These are phyloP conservation scores for Uria lomvia DNA, from an alignment of 2,113 vertebrate species.

Conservation along the genomic window DNA sequence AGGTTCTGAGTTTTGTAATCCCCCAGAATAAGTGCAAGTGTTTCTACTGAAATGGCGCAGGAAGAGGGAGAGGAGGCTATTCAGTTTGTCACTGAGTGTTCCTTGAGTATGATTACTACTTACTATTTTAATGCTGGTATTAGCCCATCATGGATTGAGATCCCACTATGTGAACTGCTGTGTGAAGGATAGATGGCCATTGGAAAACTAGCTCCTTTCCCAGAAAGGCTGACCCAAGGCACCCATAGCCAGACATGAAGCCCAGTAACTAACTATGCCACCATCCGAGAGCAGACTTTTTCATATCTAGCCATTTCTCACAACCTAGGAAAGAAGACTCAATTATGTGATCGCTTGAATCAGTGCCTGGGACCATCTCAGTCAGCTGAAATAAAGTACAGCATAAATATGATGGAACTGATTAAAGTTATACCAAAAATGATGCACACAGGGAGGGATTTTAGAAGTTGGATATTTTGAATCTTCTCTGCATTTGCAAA, in stretches of 20 bases:
- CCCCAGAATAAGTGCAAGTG: neutral
- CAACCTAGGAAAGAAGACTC: neutral
- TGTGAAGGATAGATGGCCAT: neutral
- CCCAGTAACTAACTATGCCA: neutral
- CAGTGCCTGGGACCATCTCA: neutral
- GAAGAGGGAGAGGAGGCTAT: neutral
- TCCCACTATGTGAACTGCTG: neutral
- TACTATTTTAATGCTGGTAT: neutral
- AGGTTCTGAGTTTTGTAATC: neutral
- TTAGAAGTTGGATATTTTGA: neutral
- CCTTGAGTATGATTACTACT: neutral
- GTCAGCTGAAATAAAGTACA: neutral
- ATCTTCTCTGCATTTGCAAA: neutral
- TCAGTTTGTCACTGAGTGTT: neutral
- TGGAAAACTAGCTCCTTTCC: neutral
- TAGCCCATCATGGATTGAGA: neutral
- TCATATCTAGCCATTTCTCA: neutral
- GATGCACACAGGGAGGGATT: neutral
- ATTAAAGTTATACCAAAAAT: neutral
- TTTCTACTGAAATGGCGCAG: neutral
- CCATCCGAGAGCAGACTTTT: neutral
- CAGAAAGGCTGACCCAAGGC: neutral
- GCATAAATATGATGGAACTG: neutral
- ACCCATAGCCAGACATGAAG: neutral
- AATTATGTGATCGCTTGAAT: neutral